Evolutionary conservation across 2,888 invertebrate species (phyloP).

Genomic region (Timema podura): DNA sequence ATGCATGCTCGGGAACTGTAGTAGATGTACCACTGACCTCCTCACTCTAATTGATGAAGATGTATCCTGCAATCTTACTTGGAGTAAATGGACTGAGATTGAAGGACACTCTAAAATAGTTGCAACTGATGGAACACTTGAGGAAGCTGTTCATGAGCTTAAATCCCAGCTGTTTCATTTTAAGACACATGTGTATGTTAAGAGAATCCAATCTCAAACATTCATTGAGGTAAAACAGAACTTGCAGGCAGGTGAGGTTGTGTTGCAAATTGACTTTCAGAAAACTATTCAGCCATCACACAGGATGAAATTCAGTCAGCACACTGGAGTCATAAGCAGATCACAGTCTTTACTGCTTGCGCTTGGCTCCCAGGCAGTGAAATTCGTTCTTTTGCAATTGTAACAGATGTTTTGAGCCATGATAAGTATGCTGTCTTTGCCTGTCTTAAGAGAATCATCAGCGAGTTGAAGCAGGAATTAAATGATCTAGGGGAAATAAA

Average conservation of each 20-base stretch:
- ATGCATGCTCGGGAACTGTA: too few species aligned
- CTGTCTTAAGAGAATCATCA: conserved; percentile 5
- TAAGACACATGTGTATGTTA: conserved; percentile 24
- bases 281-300: conserved; percentile 16
- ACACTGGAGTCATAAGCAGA: conserved; percentile 24
- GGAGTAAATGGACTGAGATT: too few species aligned
- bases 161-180: conserved; percentile 11
- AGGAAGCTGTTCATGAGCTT: background rate
- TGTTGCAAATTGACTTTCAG: conserved; percentile 24
- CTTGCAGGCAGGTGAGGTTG: conserved; percentile 18
- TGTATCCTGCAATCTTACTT: too few species aligned
- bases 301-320: conserved; percentile 26
- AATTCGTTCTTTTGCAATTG: conserved; percentile 16
- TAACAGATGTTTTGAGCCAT: conserved; percentile 20
- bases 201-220: conserved; percentile 17
- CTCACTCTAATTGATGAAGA: too few species aligned
- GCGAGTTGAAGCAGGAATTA: too few species aligned
- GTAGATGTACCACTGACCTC: too few species aligned
- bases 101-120: too few species aligned
- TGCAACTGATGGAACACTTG: background rate
- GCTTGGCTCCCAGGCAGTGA: conserved; percentile 16
- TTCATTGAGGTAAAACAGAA: conserved; percentile 18
- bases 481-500: background rate
- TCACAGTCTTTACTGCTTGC: conserved; percentile 25
- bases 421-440: conserved; percentile 16